Evolutionary conservation across 2,113 vertebrate genomes (phyloP).

Genomic region (Rhabdornis inornatus): DNA sequence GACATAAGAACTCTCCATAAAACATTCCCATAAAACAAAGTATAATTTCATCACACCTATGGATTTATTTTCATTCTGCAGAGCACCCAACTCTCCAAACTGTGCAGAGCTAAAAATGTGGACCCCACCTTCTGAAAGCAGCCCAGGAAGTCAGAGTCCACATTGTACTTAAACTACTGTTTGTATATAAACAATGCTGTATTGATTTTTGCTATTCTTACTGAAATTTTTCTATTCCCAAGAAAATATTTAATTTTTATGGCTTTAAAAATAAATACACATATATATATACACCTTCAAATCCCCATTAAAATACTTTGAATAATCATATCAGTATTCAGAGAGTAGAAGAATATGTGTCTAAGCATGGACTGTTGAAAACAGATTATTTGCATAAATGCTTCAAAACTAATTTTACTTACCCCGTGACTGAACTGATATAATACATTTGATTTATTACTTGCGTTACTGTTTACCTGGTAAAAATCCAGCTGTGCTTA

Average conservation of each 20-base stretch:
- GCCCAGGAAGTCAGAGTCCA: not conserved
- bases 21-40: not conserved
- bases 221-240: not conserved
- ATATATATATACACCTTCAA: not conserved
- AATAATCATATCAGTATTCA: not conserved
- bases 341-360: not conserved
- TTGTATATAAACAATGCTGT: too few species aligned
- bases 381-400: not conserved
- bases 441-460: not conserved
- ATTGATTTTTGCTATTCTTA: not conserved
- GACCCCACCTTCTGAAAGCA: not conserved
- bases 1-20: not conserved
- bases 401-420: not conserved
- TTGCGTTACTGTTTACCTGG: not conserved
- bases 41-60: not conserved
- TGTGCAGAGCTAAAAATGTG: not conserved
- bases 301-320: not conserved
- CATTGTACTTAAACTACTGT: not conserved
- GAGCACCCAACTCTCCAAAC: not conserved
- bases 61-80: not conserved
- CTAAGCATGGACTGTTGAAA: not conserved
- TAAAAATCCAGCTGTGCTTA: not conserved
- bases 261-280: not conserved
- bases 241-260: not conserved
- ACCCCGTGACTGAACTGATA: not conserved